phyloP scores from a whole-genome alignment of 2,888 invertebrate species.

The Omphaloscelis lunosa region DNA sequence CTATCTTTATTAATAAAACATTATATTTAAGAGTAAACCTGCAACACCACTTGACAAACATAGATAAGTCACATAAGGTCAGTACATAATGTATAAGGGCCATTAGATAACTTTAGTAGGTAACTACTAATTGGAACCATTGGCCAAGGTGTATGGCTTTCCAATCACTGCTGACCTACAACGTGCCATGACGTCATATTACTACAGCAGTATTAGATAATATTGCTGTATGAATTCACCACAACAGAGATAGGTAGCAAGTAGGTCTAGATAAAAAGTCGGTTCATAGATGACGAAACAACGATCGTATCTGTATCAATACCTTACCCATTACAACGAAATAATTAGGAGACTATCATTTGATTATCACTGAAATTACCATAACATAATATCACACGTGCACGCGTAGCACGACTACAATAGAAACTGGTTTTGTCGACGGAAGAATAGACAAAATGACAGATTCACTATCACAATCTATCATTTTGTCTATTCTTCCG shows the following conservation, averaged over 20 bases:
- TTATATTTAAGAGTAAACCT: neutral
- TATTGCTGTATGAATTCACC: conserved; percentile 9
- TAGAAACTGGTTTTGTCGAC: no score
- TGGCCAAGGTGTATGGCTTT: conserved; percentile 58
- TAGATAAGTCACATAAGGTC: conserved; percentile 7
- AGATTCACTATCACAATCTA: no score
- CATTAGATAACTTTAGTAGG: conserved; percentile 41
- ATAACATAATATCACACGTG: neutral
- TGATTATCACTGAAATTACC: neutral
- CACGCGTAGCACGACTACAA: no score
- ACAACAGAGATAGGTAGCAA: neutral
- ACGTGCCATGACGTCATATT: conserved; percentile 39
- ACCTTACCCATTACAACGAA: neutral
- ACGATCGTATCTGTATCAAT: neutral
- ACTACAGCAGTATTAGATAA: conserved; percentile 46
- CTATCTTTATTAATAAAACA: conserved; percentile 6
- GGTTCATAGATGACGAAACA: neutral
- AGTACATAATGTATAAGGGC: conserved; percentile 13
- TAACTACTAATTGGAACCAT: conserved; percentile 40
- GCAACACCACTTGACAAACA: conserved; percentile 8
- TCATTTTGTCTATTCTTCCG: no score
- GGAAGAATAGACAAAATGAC: no score
- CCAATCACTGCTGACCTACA: conserved; percentile 62
- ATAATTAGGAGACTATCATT: neutral
- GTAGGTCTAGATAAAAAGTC: conserved; percentile 10